These are phyloP conservation scores for Ephydatia muelleri DNA, from an alignment of 37 sponge, comb jelly and placozoan genomes.

Conservation along the genomic window DNA sequence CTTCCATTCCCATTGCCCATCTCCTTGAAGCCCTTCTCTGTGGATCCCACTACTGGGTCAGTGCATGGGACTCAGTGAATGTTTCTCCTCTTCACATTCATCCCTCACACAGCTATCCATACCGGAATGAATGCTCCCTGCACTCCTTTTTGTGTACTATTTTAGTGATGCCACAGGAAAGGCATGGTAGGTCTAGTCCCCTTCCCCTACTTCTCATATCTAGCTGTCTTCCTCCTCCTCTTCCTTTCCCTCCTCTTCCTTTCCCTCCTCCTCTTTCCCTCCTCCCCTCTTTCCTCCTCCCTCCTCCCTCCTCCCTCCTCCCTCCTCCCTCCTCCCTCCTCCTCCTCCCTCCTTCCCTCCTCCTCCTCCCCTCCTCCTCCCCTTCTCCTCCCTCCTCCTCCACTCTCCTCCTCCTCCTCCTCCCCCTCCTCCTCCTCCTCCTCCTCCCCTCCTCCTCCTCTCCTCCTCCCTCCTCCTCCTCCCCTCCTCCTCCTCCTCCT, in stretches of 20 bases:
- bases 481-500: neutral
- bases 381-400: neutral
- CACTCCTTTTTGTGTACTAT: constrained; percentile 68
- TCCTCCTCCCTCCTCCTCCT: neutral
- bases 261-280: neutral
- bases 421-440: neutral
- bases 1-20: constrained; percentile 62
- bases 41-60: constrained; percentile 61
- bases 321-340: neutral
- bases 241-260: neutral
- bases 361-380: neutral
- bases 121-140: constrained; percentile 47
- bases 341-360: constrained; percentile 7
- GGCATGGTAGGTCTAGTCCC: neutral
- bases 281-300: neutral
- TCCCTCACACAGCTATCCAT: constrained; percentile 46
- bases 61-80: neutral
- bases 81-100: neutral
- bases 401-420: neutral
- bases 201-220: neutral
- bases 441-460: neutral
- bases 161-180: neutral
- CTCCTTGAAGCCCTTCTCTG: constrained; percentile 38
- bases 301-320: neutral
- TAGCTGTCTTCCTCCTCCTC: neutral